Conservation (phyloP, 2,113 vertebrate genomes). For the Chlamydotis undulata region DNA sequence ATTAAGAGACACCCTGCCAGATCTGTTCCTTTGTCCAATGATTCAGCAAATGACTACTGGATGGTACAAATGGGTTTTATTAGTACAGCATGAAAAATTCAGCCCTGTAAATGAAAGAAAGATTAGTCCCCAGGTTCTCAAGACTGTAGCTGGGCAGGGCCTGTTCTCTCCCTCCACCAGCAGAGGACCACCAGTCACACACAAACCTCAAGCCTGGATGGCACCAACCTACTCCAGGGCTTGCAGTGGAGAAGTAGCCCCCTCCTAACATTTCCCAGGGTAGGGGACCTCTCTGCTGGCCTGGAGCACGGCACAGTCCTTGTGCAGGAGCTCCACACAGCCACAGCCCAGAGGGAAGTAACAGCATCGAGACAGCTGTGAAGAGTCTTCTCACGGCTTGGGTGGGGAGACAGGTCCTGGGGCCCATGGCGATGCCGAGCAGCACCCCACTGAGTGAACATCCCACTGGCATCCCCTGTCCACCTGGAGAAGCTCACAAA, state of each 20-base stretch:
- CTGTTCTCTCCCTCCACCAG: background rate
- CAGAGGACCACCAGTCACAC: background rate
- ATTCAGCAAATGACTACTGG: background rate
- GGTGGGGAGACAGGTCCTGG: background rate
- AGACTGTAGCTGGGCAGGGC: background rate
- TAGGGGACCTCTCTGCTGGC: background rate
- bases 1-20: background rate
- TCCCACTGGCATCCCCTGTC: background rate
- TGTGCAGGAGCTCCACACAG: background rate
- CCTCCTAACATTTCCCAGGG: background rate
- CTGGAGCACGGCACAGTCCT: fast-evolving
- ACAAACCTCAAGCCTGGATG: background rate
- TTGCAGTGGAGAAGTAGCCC: background rate
- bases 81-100: background rate
- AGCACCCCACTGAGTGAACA: background rate
- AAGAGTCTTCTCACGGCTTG: background rate
- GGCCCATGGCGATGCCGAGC: fast-evolving
- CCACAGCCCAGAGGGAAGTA: fast-evolving
- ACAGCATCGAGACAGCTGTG: background rate
- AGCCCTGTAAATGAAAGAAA: background rate
- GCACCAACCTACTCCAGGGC: background rate
- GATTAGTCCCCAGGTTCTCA: background rate
- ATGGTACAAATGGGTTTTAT: background rate
- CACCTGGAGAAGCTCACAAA: background rate
- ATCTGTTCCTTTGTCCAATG: background rate